Evolutionary conservation across 2,113 vertebrate species (phyloP), one percentile per base, ranked within the genome.

Genomic region (Perognathus longimembris): DNA sequence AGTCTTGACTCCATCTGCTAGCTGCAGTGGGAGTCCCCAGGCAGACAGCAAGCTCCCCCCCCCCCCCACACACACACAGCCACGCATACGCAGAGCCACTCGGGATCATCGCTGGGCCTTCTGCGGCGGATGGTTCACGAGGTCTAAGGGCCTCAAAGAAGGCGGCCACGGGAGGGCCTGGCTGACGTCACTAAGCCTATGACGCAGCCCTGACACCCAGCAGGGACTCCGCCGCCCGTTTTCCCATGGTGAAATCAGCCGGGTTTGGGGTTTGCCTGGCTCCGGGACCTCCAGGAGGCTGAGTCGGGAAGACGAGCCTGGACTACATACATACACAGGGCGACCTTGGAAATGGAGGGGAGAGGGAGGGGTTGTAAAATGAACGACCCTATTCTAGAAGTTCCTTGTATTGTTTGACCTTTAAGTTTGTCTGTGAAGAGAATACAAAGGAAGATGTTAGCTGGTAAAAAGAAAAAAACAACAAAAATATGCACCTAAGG

Each of bases 1-100:
- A 61, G 64, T 93, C 75, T 83, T 85, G 22, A 89, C 20, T 67
- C 26, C 22, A 79, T 75, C 85, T 96, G 83, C 88, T 54, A 9
- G 69, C 74, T 92, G 38, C 74, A 38, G 70, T 42, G 50, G 4
- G 50, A 91, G 32, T 80, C 36, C 85, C 36, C 10, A 81, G 63
- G 93, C 93, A 88, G 89, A 89, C 24, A 3, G 45, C 50, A 36
- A 32, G 42, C 87, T 75, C 54, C 66, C 94, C 71, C 74, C 70
- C 1, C n/a, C n/a, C n/a, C n/a, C n/a, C n/a, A n/a, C n/a, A n/a
- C n/a, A n/a, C n/a, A 26, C 1, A n/a, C 61, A 7, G 85, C 57
- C 6, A n/a, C 73, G 21, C 69, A 28, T 32, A 89, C 3, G 38
- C 21, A 59, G n/a, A 4, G 82, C n/a, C 3, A 75, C 54, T 38